phyloP scores from a whole-genome alignment of 23 tunicate genomes.

The Diplosoma virens region DNA sequence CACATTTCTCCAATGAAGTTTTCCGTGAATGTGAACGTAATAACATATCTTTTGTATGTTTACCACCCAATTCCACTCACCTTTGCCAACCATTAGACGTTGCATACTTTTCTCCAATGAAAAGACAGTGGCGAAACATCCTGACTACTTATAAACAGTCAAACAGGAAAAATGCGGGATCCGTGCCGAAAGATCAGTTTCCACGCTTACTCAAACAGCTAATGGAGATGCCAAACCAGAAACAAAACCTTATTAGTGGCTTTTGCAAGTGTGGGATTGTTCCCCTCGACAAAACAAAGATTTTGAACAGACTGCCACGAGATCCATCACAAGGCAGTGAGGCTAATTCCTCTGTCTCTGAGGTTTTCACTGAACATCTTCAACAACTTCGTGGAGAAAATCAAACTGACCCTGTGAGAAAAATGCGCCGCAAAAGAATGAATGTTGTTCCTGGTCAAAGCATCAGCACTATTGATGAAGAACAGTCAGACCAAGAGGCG shows the following conservation, averaged over 20 bases:
- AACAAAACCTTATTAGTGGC: neutral
- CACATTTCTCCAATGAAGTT: neutral
- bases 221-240: neutral
- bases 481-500: too few relatives aligned
- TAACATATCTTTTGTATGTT: neutral
- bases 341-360: too few relatives aligned
- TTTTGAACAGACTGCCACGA: neutral
- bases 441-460: too few relatives aligned
- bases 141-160: constrained; percentile 6
- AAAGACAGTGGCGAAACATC: constrained; percentile 22
- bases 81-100: constrained; percentile 17
- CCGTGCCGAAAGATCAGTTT: constrained; percentile 25
- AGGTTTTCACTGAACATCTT: too few relatives aligned
- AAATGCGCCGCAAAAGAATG: too few relatives aligned
- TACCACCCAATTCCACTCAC: constrained; percentile 16
- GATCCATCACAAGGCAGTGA: too few relatives aligned
- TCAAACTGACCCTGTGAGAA: too few relatives aligned
- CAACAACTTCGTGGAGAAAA: too few relatives aligned
- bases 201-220: neutral
- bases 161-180: neutral
- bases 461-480: too few relatives aligned
- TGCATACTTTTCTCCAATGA: constrained; percentile 1
- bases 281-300: constrained; percentile 8
- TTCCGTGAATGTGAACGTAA: neutral
- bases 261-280: constrained; percentile 1